Base-by-base conservation (phyloP, 2,797 vertebrate genomes). In the Parauchenoglanis ngamensis region DNA sequence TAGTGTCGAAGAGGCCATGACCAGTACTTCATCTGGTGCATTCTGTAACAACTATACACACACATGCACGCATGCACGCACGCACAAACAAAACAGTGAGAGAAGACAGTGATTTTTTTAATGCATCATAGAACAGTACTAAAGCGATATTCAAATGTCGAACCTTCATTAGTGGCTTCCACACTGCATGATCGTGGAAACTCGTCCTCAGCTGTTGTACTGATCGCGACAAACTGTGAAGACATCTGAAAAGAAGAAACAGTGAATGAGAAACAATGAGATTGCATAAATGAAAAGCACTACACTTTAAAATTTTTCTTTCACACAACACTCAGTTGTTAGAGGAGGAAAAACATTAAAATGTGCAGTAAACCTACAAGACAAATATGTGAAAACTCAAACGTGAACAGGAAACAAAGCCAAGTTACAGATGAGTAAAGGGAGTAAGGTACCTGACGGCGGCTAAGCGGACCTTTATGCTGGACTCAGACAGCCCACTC, bases 91-190 rank as follows among this genome's bases (percentile, higher is more conserved):
- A 44, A 2, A 61, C 54, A 67, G 19, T 19, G 40, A 84, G 56
- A 28, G 61, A 61, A 10, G 1, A 40, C 40, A 40, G 3, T 40
- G 40, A 40, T 40, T 40, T 40, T 40, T 40, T 40, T 40, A 3
- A 40, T 40, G 40, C 40, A 40, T 12, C 23, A n/a, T 25, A 54
- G 15, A 28, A 44, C 11, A 46, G 21, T 19, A n/a, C 25, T 46
- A 46, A 63, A 15, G 23, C 6, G 12, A 63, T 63, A n/a, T 31
- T 75, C 4, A 73, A 78, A 77, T 15, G 7, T 73, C 40, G 40
- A 40, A 99, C 98, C 97, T 99, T 99, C 98, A 99, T 99, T 91
- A 99, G 96, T 49, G 98, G 98, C 91, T 99, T 99, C 98, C 98
- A 99, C 87, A 99, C 98, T 0, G 98, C 97, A 8, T 99, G 98